Evolutionary conservation across 2,113 vertebrate species (phyloP), one percentile per base, ranked within the genome.

Genomic region (Carassius auratus): DNA sequence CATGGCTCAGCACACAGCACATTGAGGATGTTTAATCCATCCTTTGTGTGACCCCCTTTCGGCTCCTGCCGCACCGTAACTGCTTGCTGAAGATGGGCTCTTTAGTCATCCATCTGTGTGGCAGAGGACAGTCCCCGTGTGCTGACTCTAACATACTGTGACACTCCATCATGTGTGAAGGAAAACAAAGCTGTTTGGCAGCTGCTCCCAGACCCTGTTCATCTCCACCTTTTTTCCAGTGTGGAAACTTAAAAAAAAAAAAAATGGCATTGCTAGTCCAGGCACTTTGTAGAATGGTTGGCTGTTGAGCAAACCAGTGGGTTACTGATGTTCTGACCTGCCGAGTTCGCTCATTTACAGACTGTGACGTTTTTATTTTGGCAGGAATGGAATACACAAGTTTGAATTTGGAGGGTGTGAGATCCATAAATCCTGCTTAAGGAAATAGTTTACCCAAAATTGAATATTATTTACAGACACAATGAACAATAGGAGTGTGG

Each of bases 61-160:
- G 19, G n/a, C 86, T 55, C 50, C 66, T 68, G 10, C 76, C 1
- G 2, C 64, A 71, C 30, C 30, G 36, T 73, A 50, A 80, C 76
- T 73, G 48, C 66, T 87, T 14, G 9, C 83, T 88, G 21, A 85
- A 79, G 86, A 89, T 76, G 78, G 23, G 33, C 57, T 89, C 71
- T 26, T 71, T 74, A 71, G 76, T 71, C 86, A 76, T 84, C 85
- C 68, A 79, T 89, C 85, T 90, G 79, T 88, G 38, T 52, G 50
- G 45, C 36, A 73, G 26, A 71, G 52, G 69, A 87, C 36, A 42
- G 68, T 81, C 42, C 42, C 74, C 59, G 62, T 88, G 71, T 87
- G 86, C 84, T 26, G 74, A 89, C 57, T 80, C 57, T 87, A 90
- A 88, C 80, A 64, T 85, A 82, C 92, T 87, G 45, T 81, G 86